phyloP scores from a whole-genome alignment of 2,888 invertebrate species.

The Leucoma salicis region DNA sequence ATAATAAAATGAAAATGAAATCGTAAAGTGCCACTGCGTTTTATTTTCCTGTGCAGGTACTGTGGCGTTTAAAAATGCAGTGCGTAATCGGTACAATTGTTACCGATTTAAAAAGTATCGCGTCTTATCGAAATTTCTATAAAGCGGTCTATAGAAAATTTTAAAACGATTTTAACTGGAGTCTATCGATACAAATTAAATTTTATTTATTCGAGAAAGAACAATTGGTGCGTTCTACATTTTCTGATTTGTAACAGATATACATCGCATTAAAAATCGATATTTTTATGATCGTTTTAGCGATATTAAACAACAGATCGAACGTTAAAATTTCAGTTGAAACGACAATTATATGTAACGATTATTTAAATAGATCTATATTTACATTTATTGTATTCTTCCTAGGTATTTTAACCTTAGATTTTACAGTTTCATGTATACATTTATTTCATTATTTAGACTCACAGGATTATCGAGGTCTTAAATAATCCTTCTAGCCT shows the following conservation, averaged over 20 bases:
- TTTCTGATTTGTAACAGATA: conserved; percentile 33
- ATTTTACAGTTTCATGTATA: conserved; percentile 2
- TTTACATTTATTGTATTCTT: conserved; percentile 24
- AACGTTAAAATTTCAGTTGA: conserved; percentile 6
- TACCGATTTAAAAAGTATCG: conserved; percentile 29
- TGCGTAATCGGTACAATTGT: conserved; percentile 37
- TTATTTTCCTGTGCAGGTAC: too few relatives aligned
- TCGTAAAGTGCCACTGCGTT: too few relatives aligned
- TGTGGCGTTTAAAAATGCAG: conserved; percentile 10
- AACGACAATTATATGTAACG: conserved; percentile 25
- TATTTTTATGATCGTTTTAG: conserved; percentile 18
- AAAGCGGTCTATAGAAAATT: conserved; percentile 32
- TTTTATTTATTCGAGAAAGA: conserved; percentile 26
- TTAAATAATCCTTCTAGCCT: too few relatives aligned
- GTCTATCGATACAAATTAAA: conserved; percentile 22
- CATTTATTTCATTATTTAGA: neutral
- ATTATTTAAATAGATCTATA: conserved; percentile 26
- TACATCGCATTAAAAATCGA: conserved; percentile 21
- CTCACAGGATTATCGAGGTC: neutral
- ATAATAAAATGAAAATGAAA: too few relatives aligned
- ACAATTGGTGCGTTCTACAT: conserved; percentile 37
- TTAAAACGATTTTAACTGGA: conserved; percentile 33
- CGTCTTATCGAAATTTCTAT: conserved; percentile 17
- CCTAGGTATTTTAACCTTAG: conserved; percentile 17
- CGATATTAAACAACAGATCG: conserved; percentile 17